phyloP scores from a whole-genome alignment of 2,888 invertebrate genomes.

The Cetonia aurata region DNA sequence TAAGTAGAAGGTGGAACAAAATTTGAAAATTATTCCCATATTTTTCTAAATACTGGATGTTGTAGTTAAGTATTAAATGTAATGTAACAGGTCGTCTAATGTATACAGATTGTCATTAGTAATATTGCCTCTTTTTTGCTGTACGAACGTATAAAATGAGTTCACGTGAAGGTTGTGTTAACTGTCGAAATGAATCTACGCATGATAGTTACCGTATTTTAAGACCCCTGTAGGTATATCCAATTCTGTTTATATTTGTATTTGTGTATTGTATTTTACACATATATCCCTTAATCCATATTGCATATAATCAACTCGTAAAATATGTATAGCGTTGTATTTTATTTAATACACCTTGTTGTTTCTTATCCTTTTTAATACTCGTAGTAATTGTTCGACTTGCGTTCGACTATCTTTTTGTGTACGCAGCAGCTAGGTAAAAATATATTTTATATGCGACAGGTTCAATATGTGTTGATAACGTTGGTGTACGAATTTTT shows the following conservation, averaged over 20 bases:
- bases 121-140: constrained; percentile 41
- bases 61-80: constrained; percentile 52
- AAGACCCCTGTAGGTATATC: constrained; percentile 19
- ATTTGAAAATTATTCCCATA: constrained; percentile 48
- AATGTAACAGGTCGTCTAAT: constrained; percentile 30
- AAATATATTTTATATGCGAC: not conserved
- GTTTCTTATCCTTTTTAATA: not conserved
- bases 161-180: constrained; percentile 2
- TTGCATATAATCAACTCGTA: not conserved
- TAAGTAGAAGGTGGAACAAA: constrained; percentile 16
- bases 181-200: constrained; percentile 1
- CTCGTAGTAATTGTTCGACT: not conserved
- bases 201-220: not conserved
- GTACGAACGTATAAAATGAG: constrained; percentile 45
- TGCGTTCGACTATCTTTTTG: not conserved
- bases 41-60: constrained; percentile 52
- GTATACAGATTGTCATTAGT: constrained; percentile 27
- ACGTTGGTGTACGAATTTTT: not conserved
- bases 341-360: not conserved
- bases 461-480: not conserved
- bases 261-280: constrained; percentile 28
- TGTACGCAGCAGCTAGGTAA: not conserved
- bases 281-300: constrained; percentile 10
- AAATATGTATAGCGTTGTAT: not conserved
- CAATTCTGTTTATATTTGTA: constrained; percentile 5